Evolutionary conservation across 2,113 vertebrate species (phyloP).

Genomic region (Ciconia stormi): DNA sequence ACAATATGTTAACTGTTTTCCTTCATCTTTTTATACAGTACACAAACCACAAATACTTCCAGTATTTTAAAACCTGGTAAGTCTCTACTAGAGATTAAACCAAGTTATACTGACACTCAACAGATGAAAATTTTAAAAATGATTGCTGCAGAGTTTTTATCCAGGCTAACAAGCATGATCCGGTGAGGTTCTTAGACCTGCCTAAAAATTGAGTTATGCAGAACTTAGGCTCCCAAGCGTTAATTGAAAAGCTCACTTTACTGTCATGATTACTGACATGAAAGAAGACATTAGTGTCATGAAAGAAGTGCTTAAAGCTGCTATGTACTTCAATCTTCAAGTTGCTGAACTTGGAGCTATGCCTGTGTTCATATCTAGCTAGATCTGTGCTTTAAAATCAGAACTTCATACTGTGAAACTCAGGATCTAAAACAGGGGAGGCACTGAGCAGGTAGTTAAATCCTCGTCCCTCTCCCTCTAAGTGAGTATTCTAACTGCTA

Average conservation of each 20-base stretch:
- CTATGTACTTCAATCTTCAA: background rate
- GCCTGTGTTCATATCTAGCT: background rate
- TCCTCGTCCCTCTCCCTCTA: background rate
- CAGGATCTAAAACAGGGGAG: background rate
- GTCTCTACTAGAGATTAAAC: background rate
- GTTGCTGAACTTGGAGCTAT: background rate
- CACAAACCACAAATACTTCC: background rate
- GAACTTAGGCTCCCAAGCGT: background rate
- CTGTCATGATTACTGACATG: background rate
- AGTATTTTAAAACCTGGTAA: background rate
- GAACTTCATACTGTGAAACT: background rate
- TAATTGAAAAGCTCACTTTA: background rate
- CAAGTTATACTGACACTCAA: background rate
- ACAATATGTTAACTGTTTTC: background rate
- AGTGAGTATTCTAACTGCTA: background rate
- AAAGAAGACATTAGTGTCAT: background rate
- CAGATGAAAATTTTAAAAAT: background rate
- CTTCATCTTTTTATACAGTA: background rate
- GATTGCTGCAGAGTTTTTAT: background rate
- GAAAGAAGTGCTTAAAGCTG: background rate
- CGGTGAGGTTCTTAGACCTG: background rate
- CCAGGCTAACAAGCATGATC: background rate
- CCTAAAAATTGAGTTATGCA: background rate
- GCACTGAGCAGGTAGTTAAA: background rate
- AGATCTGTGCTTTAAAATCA: background rate